Evolutionary conservation across 2,888 invertebrate species (phyloP).

Genomic region (Chloroclystis v-ata): DNA sequence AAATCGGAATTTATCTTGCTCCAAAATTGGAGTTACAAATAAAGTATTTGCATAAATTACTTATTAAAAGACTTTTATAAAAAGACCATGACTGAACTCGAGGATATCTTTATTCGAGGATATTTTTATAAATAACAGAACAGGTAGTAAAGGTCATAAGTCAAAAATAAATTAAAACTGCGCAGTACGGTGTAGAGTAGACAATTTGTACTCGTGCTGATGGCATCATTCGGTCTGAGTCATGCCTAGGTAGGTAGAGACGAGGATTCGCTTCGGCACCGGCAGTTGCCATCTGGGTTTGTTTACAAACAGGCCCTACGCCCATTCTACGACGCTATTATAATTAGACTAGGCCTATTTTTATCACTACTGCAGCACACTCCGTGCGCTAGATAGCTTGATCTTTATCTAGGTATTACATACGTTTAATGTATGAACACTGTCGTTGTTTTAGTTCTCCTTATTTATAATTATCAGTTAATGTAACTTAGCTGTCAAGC

Average conservation of each 20-base stretch:
- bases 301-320: slow-evolving; percentile 52
- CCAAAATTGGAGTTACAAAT: too few species aligned
- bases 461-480: too few species aligned
- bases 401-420: too few species aligned
- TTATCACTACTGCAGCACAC: not conserved
- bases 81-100: too few species aligned
- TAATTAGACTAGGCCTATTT: not conserved
- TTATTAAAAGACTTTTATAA: too few species aligned
- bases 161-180: slow-evolving; percentile 32
- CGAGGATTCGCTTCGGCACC: slow-evolving; percentile 26
- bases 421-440: too few species aligned
- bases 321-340: slow-evolving; percentile 4
- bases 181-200: slow-evolving; percentile 37
- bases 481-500: too few species aligned
- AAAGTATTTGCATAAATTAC: too few species aligned
- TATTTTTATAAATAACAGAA: slow-evolving; percentile 7
- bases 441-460: too few species aligned
- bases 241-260: slow-evolving; percentile 37
- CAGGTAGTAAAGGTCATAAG: slow-evolving; percentile 18
- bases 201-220: slow-evolving; percentile 39
- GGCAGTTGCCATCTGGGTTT: slow-evolving; percentile 40
- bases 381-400: too few species aligned
- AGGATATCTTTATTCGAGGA: too few species aligned
- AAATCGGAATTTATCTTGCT: too few species aligned
- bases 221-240: slow-evolving; percentile 56